A percentile compares a stretch with the other conserved stretches of the same genome.
These are phyloP conservation scores for Microdon myrmicae DNA, from an alignment of 2,888 invertebrate species.

Conservation along the genomic window DNA sequence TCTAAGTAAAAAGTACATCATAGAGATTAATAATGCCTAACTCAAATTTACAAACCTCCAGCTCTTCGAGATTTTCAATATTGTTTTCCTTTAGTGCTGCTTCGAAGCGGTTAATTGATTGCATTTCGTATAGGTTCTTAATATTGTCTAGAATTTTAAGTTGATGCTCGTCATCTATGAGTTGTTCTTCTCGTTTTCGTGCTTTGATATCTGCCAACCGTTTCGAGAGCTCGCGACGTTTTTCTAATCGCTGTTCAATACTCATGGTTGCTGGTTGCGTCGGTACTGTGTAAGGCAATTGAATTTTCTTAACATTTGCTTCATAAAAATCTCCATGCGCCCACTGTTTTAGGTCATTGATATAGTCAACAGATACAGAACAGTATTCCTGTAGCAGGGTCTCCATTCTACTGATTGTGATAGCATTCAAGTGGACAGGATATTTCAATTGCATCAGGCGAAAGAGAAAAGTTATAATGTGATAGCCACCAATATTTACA, in stretches of 20 bases:
- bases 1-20: slow-evolving; percentile 31
- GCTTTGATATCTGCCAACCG: slow-evolving; percentile 90
- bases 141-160: slow-evolving; percentile 79
- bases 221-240: slow-evolving; percentile 85
- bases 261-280: slow-evolving; percentile 67
- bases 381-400: slow-evolving; percentile 86
- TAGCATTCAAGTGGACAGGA: slow-evolving; percentile 88
- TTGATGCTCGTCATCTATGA: slow-evolving; percentile 89
- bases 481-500: slow-evolving; percentile 86
- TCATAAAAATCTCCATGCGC: slow-evolving; percentile 84
- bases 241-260: slow-evolving; percentile 86
- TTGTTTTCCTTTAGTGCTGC: slow-evolving; percentile 80
- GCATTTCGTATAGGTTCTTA: slow-evolving; percentile 81
- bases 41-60: slow-evolving; percentile 72
- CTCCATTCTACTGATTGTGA: slow-evolving; percentile 88
- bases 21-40: background rate
- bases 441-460: slow-evolving; percentile 91
- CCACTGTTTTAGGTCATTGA: slow-evolving; percentile 83
- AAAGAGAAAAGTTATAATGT: slow-evolving; percentile 80
- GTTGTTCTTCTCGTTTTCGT: slow-evolving; percentile 84
- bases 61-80: slow-evolving; percentile 79
- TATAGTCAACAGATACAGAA: slow-evolving; percentile 81
- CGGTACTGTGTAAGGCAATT: slow-evolving; percentile 80
- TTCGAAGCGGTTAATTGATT: slow-evolving; percentile 78
- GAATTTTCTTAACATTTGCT: slow-evolving; percentile 83